Conservation (phyloP, 2,888 invertebrate genomes). For the Axea sp. region DNA sequence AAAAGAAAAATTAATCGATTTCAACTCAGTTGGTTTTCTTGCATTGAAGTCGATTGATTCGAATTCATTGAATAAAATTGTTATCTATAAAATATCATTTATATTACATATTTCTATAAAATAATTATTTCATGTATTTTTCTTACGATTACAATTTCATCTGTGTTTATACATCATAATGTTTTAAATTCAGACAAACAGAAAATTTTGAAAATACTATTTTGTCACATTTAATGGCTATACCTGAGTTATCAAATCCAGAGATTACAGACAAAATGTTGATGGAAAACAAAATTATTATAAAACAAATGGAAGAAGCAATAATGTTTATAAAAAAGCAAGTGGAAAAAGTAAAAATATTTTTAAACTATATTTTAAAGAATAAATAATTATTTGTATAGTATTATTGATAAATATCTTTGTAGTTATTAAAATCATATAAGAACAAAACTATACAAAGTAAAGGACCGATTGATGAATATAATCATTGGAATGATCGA, state of each 20-base stretch:
- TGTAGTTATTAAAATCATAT: conserved; percentile 69
- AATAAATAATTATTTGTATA: no score
- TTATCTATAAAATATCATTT: no score
- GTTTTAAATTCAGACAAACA: conserved; percentile 82
- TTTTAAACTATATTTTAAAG: background rate
- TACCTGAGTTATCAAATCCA: conserved; percentile 80
- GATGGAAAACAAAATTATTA: conserved; percentile 80
- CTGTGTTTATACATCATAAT: background rate
- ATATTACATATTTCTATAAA: no score
- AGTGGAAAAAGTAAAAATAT: conserved; percentile 81
- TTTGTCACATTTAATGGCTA: conserved; percentile 83
- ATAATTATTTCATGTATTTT: no score
- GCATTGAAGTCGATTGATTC: no score
- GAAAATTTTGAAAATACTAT: conserved; percentile 89
- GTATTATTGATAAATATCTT: background rate
- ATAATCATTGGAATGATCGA: conserved; percentile 91
- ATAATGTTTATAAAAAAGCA: conserved; percentile 85
- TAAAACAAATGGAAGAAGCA: conserved; percentile 83
- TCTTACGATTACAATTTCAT: no score
- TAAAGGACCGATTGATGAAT: conserved; percentile 90
- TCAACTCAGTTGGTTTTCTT: background rate
- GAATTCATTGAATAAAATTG: no score
- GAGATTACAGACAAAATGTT: conserved; percentile 77
- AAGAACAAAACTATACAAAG: conserved; percentile 82
- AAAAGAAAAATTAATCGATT: conserved; percentile 61